Conservation (phyloP, 2,888 invertebrate genomes). For the Phyto melanocephala region DNA sequence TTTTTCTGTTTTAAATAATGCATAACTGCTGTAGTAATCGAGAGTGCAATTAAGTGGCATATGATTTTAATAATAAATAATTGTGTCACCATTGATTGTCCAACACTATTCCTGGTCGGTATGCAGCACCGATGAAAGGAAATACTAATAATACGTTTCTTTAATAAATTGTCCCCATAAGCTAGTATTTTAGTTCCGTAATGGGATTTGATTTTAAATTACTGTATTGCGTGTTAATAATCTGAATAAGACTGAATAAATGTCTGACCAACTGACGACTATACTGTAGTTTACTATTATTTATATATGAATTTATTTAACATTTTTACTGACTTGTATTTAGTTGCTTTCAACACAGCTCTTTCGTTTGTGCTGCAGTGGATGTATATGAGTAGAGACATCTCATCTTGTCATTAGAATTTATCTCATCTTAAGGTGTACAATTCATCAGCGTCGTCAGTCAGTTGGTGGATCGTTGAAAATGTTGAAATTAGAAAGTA, state of each 20-base stretch:
- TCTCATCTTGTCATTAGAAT: conserved; percentile 60
- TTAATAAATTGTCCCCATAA: conserved; percentile 60
- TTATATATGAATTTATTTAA: background rate
- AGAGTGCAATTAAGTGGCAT: conserved; percentile 30
- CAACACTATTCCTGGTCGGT: conserved; percentile 12
- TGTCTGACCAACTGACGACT: background rate
- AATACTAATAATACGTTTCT: conserved; percentile 31
- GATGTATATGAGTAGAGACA: conserved; percentile 5
- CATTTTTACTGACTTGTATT: conserved; percentile 6
- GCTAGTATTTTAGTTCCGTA: conserved; percentile 32
- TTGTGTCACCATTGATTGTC: conserved; percentile 53
- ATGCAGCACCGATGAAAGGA: conserved; percentile 21
- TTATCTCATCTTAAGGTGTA: conserved; percentile 60
- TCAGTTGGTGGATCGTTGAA: conserved; percentile 19
- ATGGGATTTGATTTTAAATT: conserved; percentile 55
- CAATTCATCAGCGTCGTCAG: conserved; percentile 57
- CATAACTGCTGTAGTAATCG: background rate
- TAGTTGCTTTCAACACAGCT: conserved; percentile 25
- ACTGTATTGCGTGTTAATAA: conserved; percentile 66
- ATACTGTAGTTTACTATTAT: background rate
- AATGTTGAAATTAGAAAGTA: conserved; percentile 62
- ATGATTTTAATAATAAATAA: conserved; percentile 57
- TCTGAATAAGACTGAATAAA: background rate
- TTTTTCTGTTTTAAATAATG: background rate
- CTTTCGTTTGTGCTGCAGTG: background rate